Percentiles rank a stretch among this genome's conserved stretches.
These are phyloP conservation scores for Gobius niger DNA, from an alignment of 2,113 vertebrate genomes.

Conservation along the genomic window DNA sequence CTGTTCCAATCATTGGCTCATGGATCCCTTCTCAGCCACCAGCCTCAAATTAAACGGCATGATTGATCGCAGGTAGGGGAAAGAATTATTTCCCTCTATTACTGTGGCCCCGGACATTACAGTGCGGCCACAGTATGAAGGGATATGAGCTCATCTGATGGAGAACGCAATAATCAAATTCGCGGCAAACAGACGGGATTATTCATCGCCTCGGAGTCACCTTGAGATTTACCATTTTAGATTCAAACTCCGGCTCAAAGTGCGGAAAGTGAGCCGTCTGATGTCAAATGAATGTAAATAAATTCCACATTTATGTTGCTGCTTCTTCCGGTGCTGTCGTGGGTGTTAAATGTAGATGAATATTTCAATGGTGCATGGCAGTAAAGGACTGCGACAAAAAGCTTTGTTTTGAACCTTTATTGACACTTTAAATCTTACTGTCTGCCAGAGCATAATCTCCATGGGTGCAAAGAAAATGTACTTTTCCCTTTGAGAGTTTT, in stretches of 20 bases:
- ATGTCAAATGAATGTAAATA: slow-evolving; percentile 21
- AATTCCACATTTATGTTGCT: slow-evolving; percentile 39
- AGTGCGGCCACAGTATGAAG: slow-evolving; percentile 48
- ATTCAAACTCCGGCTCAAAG: slow-evolving; percentile 2
- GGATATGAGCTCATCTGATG: slow-evolving; percentile 29
- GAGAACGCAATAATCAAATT: slow-evolving; percentile 31
- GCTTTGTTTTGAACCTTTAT: slow-evolving; percentile 66
- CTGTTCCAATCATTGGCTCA: slow-evolving; percentile 39
- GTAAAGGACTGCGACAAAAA: slow-evolving; percentile 37
- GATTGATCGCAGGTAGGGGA: slow-evolving; percentile 62
- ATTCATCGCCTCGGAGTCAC: slow-evolving; percentile 26
- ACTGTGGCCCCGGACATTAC: slow-evolving; percentile 47
- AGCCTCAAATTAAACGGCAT: slow-evolving; percentile 51
- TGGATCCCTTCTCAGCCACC: slow-evolving; percentile 39
- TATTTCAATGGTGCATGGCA: slow-evolving; percentile 28
- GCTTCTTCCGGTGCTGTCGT: slow-evolving; percentile 35
- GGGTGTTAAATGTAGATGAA: slow-evolving; percentile 47
- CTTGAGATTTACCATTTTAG: slow-evolving; percentile 13
- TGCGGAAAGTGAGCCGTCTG: slow-evolving; percentile 22
- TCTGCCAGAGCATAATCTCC: slow-evolving; percentile 56
- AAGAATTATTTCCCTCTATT: slow-evolving; percentile 61
- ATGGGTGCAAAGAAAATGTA: slow-evolving; percentile 65
- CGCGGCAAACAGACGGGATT: not conserved
- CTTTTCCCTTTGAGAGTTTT: slow-evolving; percentile 64
- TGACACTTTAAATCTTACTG: slow-evolving; percentile 69